Conservation (phyloP, 2,888 invertebrate genomes). For the Phengaris alcon region DNA sequence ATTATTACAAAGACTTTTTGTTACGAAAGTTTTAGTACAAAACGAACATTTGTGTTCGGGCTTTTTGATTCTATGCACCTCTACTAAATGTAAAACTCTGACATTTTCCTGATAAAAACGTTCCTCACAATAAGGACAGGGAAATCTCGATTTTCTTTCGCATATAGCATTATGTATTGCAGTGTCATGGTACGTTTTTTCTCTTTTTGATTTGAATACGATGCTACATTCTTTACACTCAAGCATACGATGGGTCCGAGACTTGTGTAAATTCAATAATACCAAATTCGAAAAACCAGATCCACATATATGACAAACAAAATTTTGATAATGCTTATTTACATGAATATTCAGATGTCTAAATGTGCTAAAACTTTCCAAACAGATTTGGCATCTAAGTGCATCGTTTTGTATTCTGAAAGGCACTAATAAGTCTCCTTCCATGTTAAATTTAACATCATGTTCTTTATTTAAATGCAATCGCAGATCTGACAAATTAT, state of each 20-base stretch:
- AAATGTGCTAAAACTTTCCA: conserved; percentile 52
- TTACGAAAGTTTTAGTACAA: conserved; percentile 60
- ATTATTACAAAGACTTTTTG: conserved; percentile 60
- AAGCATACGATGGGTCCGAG: conserved; percentile 50
- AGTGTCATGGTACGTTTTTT: conserved; percentile 48
- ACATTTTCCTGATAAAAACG: conserved; percentile 58
- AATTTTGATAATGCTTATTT: conserved; percentile 65
- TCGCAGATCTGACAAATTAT: conserved; percentile 46
- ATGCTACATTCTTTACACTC: conserved; percentile 52
- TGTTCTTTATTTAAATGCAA: conserved; percentile 51
- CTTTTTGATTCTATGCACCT: conserved; percentile 53
- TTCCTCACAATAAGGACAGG: conserved; percentile 55
- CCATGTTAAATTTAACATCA: conserved; percentile 45
- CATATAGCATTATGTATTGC: conserved; percentile 43
- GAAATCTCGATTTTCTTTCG: conserved; percentile 54
- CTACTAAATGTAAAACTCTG: conserved; percentile 51
- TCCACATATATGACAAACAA: conserved; percentile 66
- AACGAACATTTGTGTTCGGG: conserved; percentile 57
- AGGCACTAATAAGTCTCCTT: conserved; percentile 59
- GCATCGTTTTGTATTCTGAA: conserved; percentile 53
- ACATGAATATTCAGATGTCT: conserved; percentile 63
- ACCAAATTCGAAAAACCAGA: conserved; percentile 62
- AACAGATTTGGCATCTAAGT: conserved; percentile 61
- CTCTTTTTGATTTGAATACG: conserved; percentile 45
- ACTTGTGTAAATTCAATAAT: conserved; percentile 61